These are phyloP conservation scores for Suricata suricatta DNA, from an alignment of 2,113 vertebrate genomes.

Conservation along the genomic window DNA sequence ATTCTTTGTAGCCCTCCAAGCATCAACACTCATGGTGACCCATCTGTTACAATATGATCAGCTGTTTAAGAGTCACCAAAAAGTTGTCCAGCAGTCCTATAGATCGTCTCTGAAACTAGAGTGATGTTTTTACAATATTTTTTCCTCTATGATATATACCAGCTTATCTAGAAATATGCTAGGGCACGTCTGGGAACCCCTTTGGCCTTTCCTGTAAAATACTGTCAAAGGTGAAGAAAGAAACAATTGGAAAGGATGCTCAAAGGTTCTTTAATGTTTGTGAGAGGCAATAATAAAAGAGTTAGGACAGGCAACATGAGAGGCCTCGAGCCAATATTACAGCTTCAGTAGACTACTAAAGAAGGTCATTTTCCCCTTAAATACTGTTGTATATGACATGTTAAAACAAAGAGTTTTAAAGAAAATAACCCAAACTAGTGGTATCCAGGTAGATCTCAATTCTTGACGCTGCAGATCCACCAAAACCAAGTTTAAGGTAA, in stretches of 20 bases:
- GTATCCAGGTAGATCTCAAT: background rate
- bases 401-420: background rate
- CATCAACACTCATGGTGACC: background rate
- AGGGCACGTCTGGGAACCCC: background rate
- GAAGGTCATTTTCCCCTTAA: background rate
- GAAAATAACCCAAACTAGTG: slow-evolving; percentile 19
- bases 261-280: background rate
- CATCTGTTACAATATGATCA: background rate
- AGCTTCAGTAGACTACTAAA: background rate
- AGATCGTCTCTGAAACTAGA: background rate
- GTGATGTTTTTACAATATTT: background rate
- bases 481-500: background rate
- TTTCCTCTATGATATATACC: background rate
- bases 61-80: background rate
- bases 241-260: background rate
- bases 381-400: background rate
- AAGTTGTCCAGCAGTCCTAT: background rate
- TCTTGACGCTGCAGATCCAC: background rate
- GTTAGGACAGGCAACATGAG: background rate
- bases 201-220: background rate
- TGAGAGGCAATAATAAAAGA: background rate
- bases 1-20: background rate
- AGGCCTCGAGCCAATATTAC: background rate
- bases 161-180: background rate
- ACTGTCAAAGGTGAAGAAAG: background rate